Evolutionary conservation across 2,888 invertebrate genomes (phyloP).

Genomic region (Tenthredo scrophulariae): DNA sequence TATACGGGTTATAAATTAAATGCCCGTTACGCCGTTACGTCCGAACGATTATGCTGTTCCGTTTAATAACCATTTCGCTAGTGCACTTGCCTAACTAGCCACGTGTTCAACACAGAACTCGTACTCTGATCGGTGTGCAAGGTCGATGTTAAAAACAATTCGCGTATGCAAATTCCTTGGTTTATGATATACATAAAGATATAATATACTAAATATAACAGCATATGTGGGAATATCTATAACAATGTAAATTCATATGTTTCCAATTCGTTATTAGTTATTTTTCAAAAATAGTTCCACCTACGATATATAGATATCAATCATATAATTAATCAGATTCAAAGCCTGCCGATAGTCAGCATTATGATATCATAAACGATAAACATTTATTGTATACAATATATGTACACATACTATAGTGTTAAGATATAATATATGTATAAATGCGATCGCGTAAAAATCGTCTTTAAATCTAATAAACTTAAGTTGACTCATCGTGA

Average conservation of each 20-base stretch:
- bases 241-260: too few relatives aligned
- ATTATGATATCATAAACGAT: background rate
- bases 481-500: background rate
- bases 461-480: too few relatives aligned
- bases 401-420: background rate
- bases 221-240: too few relatives aligned
- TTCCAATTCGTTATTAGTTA: background rate
- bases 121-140: background rate
- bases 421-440: too few relatives aligned
- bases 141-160: constrained; percentile 19
- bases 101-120: background rate
- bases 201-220: too few relatives aligned
- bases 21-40: constrained; percentile 43
- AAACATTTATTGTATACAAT: background rate
- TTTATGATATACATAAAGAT: background rate
- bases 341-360: background rate
- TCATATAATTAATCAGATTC: background rate
- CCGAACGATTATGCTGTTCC: constrained; percentile 46
- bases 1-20: constrained; percentile 43
- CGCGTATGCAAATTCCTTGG: background rate
- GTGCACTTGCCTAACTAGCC: constrained; percentile 20
- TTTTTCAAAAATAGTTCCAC: background rate
- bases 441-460: background rate
- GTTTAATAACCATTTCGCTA: constrained; percentile 46
- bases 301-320: background rate